Evolutionary conservation across 2,797 vertebrate genomes (phyloP), one percentile per base, ranked within the genome.

Genomic region (Crocidura indochinensis): DNA sequence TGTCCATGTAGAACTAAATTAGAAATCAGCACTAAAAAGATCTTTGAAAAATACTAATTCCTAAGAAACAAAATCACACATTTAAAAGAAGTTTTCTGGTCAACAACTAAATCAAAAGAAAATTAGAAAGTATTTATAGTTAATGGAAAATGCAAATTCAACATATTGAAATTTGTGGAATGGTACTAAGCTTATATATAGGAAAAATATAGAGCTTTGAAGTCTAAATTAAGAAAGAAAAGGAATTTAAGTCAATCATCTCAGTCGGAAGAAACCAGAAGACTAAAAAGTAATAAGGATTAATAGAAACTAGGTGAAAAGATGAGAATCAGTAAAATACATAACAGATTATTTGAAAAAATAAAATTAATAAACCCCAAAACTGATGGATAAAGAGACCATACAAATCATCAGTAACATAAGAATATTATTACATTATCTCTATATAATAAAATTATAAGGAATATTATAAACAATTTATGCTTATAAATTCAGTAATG

Each of bases 11-110:
- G n/a, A 91, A 87, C 49, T 73, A 68, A 78, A 73, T 62, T 22
- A 68, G 73, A 91, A 84, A 68, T 84, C 20, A 3, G 6, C 65
- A 44, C 69, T 53, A 64, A 24, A 71, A 84, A 75, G 15, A 80
- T 71, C 47, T 88, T 56, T 71, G 53, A 49, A 67, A 80, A 76
- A 75, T 56, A 91, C 14, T 88, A 85, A 81, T 84, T 47, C 65
- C 75, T 88, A 91, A n/a, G 26, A 94, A 94, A 76, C 64, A 38
- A 88, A 93, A 44, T 77, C 72, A 44, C 8, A 74, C 1, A 80
- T 20, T 44, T 71, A 38, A 44, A 87, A 74, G 68, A 64, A 76
- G 44, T 69, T 31, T 11, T 22, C 9, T 38, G 38, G 29, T 85
- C 72, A 29, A 82, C 56, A 86, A 71, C 69, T 62, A 60, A 69